phyloP scores from a whole-genome alignment of 1,140 invertebrate genomes.

The Cotesia typhae region DNA sequence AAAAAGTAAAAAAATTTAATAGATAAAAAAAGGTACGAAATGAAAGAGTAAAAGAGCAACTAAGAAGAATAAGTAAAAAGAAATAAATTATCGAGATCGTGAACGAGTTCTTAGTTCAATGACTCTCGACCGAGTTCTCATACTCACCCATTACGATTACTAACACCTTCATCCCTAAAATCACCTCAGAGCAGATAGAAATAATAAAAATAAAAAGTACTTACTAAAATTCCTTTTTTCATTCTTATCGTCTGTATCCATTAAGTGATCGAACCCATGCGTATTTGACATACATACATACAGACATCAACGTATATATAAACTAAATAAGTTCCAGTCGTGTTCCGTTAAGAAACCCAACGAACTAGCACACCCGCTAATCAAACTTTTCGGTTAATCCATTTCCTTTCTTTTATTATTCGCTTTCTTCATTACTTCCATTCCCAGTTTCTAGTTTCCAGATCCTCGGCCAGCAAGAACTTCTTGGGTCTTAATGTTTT shows the following conservation, averaged over 20 bases:
- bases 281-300: conserved; percentile 5
- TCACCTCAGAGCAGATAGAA: conserved; percentile 22
- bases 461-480: no score
- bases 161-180: neutral
- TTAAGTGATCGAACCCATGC: neutral
- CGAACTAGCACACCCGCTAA: conserved; percentile 14
- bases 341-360: neutral
- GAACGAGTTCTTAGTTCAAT: conserved; percentile 32
- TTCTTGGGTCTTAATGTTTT: no score
- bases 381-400: conserved; percentile 31
- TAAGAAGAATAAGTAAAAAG: no score
- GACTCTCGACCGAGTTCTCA: conserved; percentile 36
- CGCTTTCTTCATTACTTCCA: conserved; percentile 18
- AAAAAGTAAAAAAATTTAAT: conserved; percentile 2
- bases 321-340: no score
- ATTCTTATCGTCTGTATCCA: conserved; percentile 8
- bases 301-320: neutral
- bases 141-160: no score
- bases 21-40: conserved; percentile 1
- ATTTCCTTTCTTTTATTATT: conserved; percentile 3
- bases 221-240: conserved; percentile 19
- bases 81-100: conserved; percentile 35
- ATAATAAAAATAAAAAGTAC: conserved; percentile 3
- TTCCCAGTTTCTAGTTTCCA: neutral
- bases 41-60: conserved; percentile 16